Percentiles rank a stretch among this genome's conserved stretches.
phyloP scores from a whole-genome alignment of 1,140 invertebrate genomes.

The Aphis craccivora region DNA sequence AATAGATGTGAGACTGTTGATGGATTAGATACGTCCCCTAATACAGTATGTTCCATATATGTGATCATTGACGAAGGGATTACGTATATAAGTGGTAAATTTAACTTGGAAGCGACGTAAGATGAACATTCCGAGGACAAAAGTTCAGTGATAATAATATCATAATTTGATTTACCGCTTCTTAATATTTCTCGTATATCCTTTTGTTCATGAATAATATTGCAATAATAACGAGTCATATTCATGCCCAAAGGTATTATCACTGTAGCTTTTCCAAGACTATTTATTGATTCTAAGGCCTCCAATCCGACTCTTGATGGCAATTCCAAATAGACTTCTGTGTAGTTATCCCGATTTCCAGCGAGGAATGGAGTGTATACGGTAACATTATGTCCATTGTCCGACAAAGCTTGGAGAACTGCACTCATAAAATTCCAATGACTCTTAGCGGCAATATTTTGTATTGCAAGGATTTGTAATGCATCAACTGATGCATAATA shows the following conservation, averaged over 20 bases:
- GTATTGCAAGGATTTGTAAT: constrained; percentile 60
- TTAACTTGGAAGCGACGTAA: neutral
- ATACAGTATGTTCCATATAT: neutral
- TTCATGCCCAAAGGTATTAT: neutral
- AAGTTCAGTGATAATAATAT: neutral
- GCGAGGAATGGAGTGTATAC: neutral
- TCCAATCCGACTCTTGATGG: neutral
- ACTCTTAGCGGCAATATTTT: constrained; percentile 61
- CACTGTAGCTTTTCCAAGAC: neutral
- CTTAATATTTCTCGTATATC: neutral
- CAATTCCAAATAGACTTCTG: neutral
- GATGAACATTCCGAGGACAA: neutral
- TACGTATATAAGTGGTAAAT: neutral
- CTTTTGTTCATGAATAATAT: neutral
- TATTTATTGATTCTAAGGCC: neutral
- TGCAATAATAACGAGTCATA: neutral
- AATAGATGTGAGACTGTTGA: neutral
- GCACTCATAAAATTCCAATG: constrained; percentile 64
- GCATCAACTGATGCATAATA: neutral
- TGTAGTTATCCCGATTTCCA: neutral
- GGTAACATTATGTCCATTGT: neutral
- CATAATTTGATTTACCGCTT: neutral
- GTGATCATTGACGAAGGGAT: neutral
- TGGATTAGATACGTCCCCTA: neutral
- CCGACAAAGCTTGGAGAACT: neutral